Base-by-base conservation (phyloP, 2,797 vertebrate species). In the Acanthornis magna region DNA sequence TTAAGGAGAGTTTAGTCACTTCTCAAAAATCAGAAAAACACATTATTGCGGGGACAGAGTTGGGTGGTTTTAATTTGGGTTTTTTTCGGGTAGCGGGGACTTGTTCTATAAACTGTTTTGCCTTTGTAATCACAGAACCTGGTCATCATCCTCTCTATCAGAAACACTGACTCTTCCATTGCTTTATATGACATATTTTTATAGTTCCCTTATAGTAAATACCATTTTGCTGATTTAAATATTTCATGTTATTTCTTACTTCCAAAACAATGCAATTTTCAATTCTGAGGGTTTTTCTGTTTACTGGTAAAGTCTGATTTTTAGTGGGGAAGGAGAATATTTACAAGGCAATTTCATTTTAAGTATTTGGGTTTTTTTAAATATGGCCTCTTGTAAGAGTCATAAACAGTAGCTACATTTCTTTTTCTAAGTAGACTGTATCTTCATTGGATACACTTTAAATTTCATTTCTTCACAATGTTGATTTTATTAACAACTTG, bases 31-130 rank as follows among this genome's bases (percentile, higher is more conserved):
- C 5, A 58, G 65, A 26, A 11, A 63, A 79, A 26, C 1, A 75
- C 79, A 48, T 38, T 70, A 36, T 8, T 10, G 2, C 2, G 2
- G 2, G 6, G 3, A 22, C 15, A 6, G 27, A 45, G 4, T 5
- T 36, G 11, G 15, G 1, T 4, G 13, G 3, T 2, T 40, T 88
- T 27, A 13, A 25, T 48, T 48, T 48, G 8, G 2, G 23, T 13
- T 29, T 5, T 29, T 23, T 30, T 25, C n/a, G 47, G 47, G 47
- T 13, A 48, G 13, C 13, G 3, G 9, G 9, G 32, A 38, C 7
- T 40, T 84, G 22, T 42, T 80, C 82, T 70, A 55, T 29, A 78
- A 82, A 80, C 3, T 13, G 2, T 65, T 79, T 70, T 62, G 15
- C 40, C 26, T 60, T 60, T 9, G 1, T 53, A 85, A 66, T 81